Percentiles rank a stretch among this genome's conserved stretches.
Evolutionary conservation across 2,888 invertebrate species (phyloP).

Genomic region (Embidobia sp.): DNA sequence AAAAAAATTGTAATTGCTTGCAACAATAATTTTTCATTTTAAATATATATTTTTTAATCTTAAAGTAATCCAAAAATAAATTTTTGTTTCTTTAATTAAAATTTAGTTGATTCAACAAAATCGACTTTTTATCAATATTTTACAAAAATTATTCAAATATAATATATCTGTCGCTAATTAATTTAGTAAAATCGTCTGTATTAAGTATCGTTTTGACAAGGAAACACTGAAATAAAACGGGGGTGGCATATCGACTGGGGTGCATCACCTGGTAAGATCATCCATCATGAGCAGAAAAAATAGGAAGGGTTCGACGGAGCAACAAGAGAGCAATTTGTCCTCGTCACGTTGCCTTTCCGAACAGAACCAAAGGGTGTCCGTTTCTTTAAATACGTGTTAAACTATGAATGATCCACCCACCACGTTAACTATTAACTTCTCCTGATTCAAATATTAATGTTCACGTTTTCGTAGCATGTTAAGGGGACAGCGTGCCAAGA

Average conservation of each 20-base stretch:
- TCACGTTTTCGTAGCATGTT: conserved; percentile 63
- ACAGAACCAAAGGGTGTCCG: conserved; percentile 61
- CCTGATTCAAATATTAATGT: conserved; percentile 73
- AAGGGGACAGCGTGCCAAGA: conserved; percentile 53
- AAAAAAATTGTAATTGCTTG: no score
- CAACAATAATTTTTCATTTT: no score
- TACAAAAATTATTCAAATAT: no score
- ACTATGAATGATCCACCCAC: conserved; percentile 63
- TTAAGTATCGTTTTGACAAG: conserved; percentile 49
- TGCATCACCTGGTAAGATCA: conserved; percentile 69
- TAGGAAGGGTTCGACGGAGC: conserved; percentile 53
- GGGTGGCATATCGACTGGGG: conserved; percentile 59
- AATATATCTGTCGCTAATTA: conserved; percentile 5
- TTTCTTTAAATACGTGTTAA: conserved; percentile 58
- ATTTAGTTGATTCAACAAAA: no score
- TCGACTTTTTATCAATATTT: no score
- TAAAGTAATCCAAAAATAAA: no score
- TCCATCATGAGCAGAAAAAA: conserved; percentile 64
- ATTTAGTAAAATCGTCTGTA: conserved; percentile 29
- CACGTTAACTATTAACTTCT: conserved; percentile 74
- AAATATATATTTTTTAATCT: no score
- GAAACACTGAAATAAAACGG: conserved; percentile 34
- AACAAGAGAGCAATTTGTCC: conserved; percentile 61
- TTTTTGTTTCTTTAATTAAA: no score
- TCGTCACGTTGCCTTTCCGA: conserved; percentile 56